Evolutionary conservation across 2,797 vertebrate genomes (phyloP), one percentile per base, ranked within the genome.

Genomic region (Epinephelus coioides): DNA sequence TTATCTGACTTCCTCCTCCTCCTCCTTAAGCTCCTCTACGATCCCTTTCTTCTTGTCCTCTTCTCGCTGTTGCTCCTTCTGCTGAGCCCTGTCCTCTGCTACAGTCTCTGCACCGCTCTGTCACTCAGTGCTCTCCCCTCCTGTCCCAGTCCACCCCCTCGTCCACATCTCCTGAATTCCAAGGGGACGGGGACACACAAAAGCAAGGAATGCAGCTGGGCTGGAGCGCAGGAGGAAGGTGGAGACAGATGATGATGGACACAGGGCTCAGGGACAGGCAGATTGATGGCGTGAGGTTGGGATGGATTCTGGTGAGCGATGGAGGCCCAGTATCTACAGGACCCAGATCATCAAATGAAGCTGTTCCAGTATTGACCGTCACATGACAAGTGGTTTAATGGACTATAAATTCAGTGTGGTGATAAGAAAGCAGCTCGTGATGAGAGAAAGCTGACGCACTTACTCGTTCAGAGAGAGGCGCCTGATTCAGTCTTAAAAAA

Each of bases 181-280:
- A 88, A 87, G 78, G 88, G 76, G 89, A 89, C 49, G 15, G 68
- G 40, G 65, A 61, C 44, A 10, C 83, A 92, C 86, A 94, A 93
- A 92, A 81, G 91, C 14, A 23, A 87, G 84, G 91, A 94, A 94
- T 94, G 92, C 89, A 84, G 90, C 82, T 76, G 78, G 81, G 63
- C 65, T 25, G 51, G 49, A 65, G 63, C 13, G 59, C 74, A 84
- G 77, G 84, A 82, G 54, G 73, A 77, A 75, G 74, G 85, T 76
- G 76, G 73, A 81, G 73, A 74, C 38, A 14, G 75, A 66, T 10
- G 54, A 66, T 68, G 78, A 82, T 18, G 68, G 78, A 80, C 61
- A 19, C 19, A 15, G 51, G 61, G 60, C 30, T 54, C 66, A 44
- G 53, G 65, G 57, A 72, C 73, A 30, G 50, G 69, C 77, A 70